Evolutionary conservation across 2,888 invertebrate genomes (phyloP).

Genomic region (Cryptosula pallasiana): DNA sequence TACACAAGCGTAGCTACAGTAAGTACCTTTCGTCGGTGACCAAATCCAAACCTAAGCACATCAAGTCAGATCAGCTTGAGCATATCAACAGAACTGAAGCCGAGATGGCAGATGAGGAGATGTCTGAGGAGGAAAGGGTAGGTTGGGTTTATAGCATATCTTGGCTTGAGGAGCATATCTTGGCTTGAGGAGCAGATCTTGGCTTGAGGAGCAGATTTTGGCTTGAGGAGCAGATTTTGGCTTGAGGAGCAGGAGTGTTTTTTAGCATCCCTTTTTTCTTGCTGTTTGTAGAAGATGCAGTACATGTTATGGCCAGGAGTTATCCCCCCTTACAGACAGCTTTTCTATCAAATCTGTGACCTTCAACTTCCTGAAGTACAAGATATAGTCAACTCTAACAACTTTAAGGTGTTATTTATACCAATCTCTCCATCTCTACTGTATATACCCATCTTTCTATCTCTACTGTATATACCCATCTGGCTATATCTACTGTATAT

Average conservation of each 20-base stretch:
- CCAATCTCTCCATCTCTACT: too few species aligned
- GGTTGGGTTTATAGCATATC: too few species aligned
- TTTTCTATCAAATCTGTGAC: conserved; percentile 85
- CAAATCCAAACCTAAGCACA: not conserved
- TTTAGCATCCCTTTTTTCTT: not conserved
- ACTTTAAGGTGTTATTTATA: conserved; percentile 40
- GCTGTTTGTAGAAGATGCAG: conserved; percentile 5
- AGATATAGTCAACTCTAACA: conserved; percentile 38
- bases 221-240: too few species aligned
- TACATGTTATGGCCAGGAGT: conserved; percentile 67
- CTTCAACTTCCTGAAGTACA: conserved; percentile 73
- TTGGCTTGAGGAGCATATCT: too few species aligned
- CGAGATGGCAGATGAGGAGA: not conserved
- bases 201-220: too few species aligned
- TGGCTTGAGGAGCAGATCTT: too few species aligned
- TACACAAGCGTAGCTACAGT: conserved; percentile 5
- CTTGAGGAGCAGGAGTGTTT: too few species aligned
- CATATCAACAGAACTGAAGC: not conserved
- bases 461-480: too few species aligned
- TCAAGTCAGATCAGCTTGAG: not conserved
- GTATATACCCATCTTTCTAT: too few species aligned
- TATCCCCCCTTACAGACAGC: conserved; percentile 76
- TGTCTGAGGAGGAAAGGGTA: conserved; percentile 18
- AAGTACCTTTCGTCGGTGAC: not conserved
- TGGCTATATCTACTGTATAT: too few species aligned